These are phyloP conservation scores for Phrynocephalus guinanensis DNA, from an alignment of 2,797 vertebrate genomes.

Conservation along the genomic window DNA sequence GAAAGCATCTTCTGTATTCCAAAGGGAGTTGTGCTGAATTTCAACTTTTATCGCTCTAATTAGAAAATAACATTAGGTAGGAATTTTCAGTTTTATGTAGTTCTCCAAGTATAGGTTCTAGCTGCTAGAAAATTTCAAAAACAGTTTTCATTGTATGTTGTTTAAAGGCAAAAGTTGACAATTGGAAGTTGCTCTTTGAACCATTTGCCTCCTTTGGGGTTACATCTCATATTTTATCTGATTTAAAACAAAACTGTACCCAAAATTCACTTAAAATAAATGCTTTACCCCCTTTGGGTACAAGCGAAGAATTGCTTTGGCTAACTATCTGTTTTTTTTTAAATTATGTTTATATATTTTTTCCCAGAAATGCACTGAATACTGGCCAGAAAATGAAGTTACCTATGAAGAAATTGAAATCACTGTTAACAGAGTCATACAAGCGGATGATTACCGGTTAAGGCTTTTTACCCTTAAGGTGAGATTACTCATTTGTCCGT, in stretches of 20 bases:
- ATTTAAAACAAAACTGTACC: conserved; percentile 42
- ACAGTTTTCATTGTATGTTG: background rate
- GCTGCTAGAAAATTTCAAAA: background rate
- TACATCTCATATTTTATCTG: background rate
- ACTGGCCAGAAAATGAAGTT: conserved; percentile 95
- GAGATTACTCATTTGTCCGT: conserved; percentile 57
- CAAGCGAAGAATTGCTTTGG: conserved; percentile 29
- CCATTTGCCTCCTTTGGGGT: background rate
- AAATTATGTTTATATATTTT: conserved; percentile 60
- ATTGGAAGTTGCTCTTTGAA: background rate
- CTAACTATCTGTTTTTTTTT: conserved; percentile 51
- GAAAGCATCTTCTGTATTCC: background rate
- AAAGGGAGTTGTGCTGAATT: background rate
- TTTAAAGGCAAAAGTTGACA: background rate
- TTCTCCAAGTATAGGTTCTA: background rate
- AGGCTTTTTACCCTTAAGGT: conserved; percentile 96
- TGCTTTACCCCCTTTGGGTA: conserved; percentile 37
- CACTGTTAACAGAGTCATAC: conserved; percentile 87
- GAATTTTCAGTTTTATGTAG: background rate
- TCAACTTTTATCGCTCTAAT: too few species aligned
- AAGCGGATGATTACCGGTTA: conserved; percentile 96
- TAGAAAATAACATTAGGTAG: background rate
- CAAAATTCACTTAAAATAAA: conserved; percentile 47
- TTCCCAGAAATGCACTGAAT: conserved; percentile 95
- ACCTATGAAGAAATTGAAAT: conserved; percentile 92